Evolutionary conservation across 1,140 invertebrate genomes (phyloP).

Genomic region (Cotesia typhae): DNA sequence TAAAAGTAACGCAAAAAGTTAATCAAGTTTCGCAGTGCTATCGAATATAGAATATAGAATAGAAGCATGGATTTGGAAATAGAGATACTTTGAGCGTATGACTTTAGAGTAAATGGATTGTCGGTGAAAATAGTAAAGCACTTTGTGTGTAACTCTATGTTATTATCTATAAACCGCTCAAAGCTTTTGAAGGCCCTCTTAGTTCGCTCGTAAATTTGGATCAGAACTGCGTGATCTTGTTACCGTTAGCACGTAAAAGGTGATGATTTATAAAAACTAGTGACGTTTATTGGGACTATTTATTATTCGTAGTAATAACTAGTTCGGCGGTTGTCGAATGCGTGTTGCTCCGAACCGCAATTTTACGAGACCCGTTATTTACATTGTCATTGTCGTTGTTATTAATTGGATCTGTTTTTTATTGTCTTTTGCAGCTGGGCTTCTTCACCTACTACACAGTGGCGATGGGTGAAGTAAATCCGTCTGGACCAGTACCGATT

Average conservation of each 20-base stretch:
- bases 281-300: constrained; percentile 8
- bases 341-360: too few species aligned
- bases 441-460: constrained; percentile 92
- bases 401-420: constrained; percentile 36
- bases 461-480: constrained; percentile 81
- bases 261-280: neutral
- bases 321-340: too few species aligned
- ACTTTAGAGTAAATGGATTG: constrained; percentile 1
- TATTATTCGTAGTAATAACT: neutral
- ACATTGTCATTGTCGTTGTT: neutral
- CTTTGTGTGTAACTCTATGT: constrained; percentile 10
- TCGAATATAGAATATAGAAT: too few species aligned
- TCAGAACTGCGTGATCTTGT: neutral
- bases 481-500: constrained; percentile 88
- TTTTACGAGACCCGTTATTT: neutral
- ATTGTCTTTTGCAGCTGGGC: constrained; percentile 76
- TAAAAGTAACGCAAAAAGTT: too few species aligned
- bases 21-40: too few species aligned
- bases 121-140: neutral
- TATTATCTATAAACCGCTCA: constrained; percentile 10
- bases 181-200: constrained; percentile 7
- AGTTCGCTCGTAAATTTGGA: constrained; percentile 14
- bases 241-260: neutral
- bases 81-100: neutral
- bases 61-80: too few species aligned